Percentiles rank a stretch among this genome's conserved stretches.
These are phyloP conservation scores for Diachasmimorpha longicaudata DNA, from an alignment of 1,140 invertebrate genomes.

Conservation along the genomic window DNA sequence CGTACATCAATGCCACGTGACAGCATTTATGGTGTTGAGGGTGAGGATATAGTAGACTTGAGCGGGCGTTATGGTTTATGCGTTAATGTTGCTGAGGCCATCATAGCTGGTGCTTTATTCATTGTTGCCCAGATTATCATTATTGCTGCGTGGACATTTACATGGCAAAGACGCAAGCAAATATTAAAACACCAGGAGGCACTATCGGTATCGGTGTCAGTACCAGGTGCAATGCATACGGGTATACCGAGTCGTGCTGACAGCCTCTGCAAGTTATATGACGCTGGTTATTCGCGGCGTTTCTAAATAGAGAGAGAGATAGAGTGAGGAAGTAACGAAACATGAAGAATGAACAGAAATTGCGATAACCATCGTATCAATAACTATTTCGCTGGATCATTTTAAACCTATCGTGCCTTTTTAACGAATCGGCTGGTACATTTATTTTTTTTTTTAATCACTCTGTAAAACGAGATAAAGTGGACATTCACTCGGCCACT, in stretches of 20 bases:
- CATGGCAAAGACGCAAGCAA: conserved; percentile 78
- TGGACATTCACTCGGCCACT: background rate
- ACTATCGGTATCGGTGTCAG: conserved; percentile 64
- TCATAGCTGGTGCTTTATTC: conserved; percentile 83
- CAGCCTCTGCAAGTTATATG: conserved; percentile 85
- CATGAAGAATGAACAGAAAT: background rate
- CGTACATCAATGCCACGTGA: conserved; percentile 46
- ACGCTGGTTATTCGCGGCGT: conserved; percentile 81
- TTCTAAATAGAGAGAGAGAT: conserved; percentile 64
- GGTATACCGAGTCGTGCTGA: conserved; percentile 70
- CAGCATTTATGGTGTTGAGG: conserved; percentile 63
- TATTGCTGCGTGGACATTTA: conserved; percentile 82
- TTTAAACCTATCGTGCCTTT: background rate
- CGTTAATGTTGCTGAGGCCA: conserved; percentile 78
- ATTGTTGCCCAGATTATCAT: conserved; percentile 81
- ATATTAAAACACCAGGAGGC: conserved; percentile 65
- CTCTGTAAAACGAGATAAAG: background rate
- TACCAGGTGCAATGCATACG: conserved; percentile 62
- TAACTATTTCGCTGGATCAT: background rate
- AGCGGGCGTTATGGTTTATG: conserved; percentile 67
- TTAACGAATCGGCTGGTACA: background rate
- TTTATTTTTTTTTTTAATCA: background rate
- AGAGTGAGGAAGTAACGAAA: background rate
- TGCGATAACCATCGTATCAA: background rate
- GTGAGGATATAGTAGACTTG: conserved; percentile 62